Evolutionary conservation across 2,888 invertebrate species (phyloP).

Genomic region (Pemphredon lugubris): DNA sequence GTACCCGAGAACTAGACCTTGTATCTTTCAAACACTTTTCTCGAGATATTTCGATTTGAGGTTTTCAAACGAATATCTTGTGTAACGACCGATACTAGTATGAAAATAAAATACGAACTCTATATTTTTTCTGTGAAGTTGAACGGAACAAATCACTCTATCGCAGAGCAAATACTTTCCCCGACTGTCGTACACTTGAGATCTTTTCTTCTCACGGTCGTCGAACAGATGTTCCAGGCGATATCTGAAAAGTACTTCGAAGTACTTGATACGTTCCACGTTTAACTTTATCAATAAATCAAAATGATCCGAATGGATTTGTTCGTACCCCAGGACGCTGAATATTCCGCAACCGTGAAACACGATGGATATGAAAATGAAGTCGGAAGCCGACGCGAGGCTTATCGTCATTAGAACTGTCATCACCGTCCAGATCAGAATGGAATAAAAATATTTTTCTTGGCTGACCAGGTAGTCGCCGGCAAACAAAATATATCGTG

Average conservation of each 20-base stretch:
- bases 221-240: slow-evolving; percentile 8
- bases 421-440: neutral
- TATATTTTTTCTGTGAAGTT: neutral
- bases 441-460: slow-evolving; percentile 3
- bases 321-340: neutral
- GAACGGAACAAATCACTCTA: neutral
- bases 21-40: too few relatives aligned
- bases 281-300: too few relatives aligned
- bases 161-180: neutral
- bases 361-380: neutral
- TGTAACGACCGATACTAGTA: neutral
- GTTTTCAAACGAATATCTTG: too few relatives aligned
- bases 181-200: too few relatives aligned
- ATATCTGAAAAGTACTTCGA: neutral
- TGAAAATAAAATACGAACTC: neutral
- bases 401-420: neutral
- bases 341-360: neutral
- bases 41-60: too few relatives aligned
- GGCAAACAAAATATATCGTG: neutral
- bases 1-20: too few relatives aligned
- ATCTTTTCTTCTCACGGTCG: neutral
- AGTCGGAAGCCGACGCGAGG: neutral
- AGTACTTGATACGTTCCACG: too few relatives aligned
- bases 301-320: neutral
- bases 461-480: slow-evolving; percentile 1